Evolutionary conservation across 2,888 invertebrate genomes (phyloP).

Genomic region (Bibio marci): DNA sequence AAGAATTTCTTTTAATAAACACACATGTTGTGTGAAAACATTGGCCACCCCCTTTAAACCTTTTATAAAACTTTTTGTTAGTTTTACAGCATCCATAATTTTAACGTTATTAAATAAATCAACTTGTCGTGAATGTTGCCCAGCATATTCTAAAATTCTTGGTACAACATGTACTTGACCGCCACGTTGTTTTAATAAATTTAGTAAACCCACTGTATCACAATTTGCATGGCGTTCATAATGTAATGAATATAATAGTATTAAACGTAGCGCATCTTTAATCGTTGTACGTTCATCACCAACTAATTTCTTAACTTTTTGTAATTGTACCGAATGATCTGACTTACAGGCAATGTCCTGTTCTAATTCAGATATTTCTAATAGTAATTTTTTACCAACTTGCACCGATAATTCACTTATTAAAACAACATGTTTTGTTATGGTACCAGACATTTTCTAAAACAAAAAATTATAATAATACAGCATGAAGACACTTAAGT

Average conservation of each 20-base stretch:
- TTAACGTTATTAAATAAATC: slow-evolving; percentile 80
- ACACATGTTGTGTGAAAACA: slow-evolving; percentile 97
- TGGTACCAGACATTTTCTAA: slow-evolving; percentile 81
- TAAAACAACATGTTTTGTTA: slow-evolving; percentile 92
- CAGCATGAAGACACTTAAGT: no score
- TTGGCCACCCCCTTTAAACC: slow-evolving; percentile 94
- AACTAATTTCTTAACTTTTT: slow-evolving; percentile 66
- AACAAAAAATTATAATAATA: not conserved
- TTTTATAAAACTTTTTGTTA: slow-evolving; percentile 31
- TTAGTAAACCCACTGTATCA: slow-evolving; percentile 58
- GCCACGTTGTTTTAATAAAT: slow-evolving; percentile 53
- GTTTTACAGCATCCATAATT: slow-evolving; percentile 82
- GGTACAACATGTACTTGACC: slow-evolving; percentile 43
- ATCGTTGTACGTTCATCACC: slow-evolving; percentile 50
- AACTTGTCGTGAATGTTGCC: slow-evolving; percentile 58
- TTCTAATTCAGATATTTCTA: slow-evolving; percentile 85
- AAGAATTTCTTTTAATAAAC: slow-evolving; percentile 70
- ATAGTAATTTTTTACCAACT: slow-evolving; percentile 57
- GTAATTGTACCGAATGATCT: slow-evolving; percentile 60
- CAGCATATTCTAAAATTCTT: slow-evolving; percentile 69
- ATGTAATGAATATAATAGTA: slow-evolving; percentile 81
- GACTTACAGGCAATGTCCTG: slow-evolving; percentile 84
- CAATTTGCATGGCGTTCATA: slow-evolving; percentile 84
- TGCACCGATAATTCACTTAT: slow-evolving; percentile 85
- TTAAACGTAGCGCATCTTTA: slow-evolving; percentile 70